phyloP scores from a whole-genome alignment of 2,888 invertebrate species.

The Ochropleura plecta region DNA sequence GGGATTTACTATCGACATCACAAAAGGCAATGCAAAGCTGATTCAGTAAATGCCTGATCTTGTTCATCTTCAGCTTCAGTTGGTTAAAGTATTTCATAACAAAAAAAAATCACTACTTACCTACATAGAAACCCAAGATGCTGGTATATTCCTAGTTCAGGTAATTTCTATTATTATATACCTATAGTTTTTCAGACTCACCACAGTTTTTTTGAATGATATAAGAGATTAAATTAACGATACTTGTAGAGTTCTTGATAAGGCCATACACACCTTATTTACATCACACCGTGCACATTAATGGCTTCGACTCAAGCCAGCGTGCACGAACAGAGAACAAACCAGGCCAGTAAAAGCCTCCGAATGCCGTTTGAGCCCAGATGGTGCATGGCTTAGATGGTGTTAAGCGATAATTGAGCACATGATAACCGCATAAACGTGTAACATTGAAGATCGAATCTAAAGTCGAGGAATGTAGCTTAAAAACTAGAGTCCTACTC shows the following conservation, averaged over 20 bases:
- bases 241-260: slow-evolving; percentile 18
- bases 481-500: slow-evolving; percentile 4
- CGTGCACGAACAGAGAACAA: slow-evolving; percentile 54
- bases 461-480: slow-evolving; percentile 36
- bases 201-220: too few relatives aligned
- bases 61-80: background rate
- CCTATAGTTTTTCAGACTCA: too few relatives aligned
- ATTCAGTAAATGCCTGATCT: background rate
- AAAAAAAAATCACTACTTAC: background rate
- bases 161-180: too few relatives aligned
- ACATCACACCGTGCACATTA: slow-evolving; percentile 24
- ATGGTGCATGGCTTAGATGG: slow-evolving; percentile 63
- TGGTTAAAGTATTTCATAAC: too few relatives aligned
- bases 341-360: slow-evolving; percentile 63
- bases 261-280: slow-evolving; percentile 27
- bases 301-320: slow-evolving; percentile 34
- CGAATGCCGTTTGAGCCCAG: slow-evolving; percentile 47
- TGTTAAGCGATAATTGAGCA: slow-evolving; percentile 64
- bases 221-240: background rate
- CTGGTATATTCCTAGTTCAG: too few relatives aligned
- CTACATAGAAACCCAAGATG: too few relatives aligned
- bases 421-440: slow-evolving; percentile 60
- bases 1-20: too few relatives aligned
- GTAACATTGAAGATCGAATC: slow-evolving; percentile 52
- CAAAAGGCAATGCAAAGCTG: background rate